A percentile compares a stretch with the other conserved stretches of the same genome.
Evolutionary conservation across 2,113 vertebrate species (phyloP).

Genomic region (Cryptotis parvus): DNA sequence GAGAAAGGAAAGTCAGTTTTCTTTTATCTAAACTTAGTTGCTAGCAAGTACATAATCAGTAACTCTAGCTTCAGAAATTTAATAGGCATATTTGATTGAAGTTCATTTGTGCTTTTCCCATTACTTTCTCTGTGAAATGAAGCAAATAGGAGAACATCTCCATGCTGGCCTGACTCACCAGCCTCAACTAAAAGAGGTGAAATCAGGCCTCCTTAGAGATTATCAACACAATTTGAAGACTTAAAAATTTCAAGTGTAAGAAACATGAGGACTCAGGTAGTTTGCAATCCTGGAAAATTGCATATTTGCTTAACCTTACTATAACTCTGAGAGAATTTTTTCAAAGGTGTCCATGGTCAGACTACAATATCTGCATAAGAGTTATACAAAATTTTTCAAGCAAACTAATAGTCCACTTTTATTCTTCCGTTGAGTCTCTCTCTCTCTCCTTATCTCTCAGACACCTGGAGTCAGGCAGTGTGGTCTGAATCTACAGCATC

Average conservation of each 20-base stretch:
- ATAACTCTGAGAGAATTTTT: background rate
- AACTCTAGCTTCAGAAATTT: constrained; percentile 55
- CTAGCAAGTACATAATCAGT: constrained; percentile 34
- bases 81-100: constrained; percentile 40
- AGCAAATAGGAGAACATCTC: background rate
- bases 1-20: constrained; percentile 11
- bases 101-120: constrained; percentile 59
- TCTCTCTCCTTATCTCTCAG: background rate
- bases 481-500: background rate
- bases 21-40: constrained; percentile 31
- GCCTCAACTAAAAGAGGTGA: constrained; percentile 44
- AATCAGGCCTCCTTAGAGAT: background rate
- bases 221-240: background rate
- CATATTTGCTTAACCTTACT: constrained; percentile 22
- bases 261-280: background rate
- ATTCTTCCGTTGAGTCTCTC: background rate
- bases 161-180: background rate
- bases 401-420: background rate
- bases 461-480: too few species aligned
- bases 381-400: background rate
- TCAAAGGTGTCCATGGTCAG: background rate
- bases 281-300: background rate
- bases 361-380: background rate
- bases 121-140: constrained; percentile 41
- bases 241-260: background rate